Conservation (phyloP, 2,888 invertebrate species). For the Thecocarcelia acutangulata region DNA sequence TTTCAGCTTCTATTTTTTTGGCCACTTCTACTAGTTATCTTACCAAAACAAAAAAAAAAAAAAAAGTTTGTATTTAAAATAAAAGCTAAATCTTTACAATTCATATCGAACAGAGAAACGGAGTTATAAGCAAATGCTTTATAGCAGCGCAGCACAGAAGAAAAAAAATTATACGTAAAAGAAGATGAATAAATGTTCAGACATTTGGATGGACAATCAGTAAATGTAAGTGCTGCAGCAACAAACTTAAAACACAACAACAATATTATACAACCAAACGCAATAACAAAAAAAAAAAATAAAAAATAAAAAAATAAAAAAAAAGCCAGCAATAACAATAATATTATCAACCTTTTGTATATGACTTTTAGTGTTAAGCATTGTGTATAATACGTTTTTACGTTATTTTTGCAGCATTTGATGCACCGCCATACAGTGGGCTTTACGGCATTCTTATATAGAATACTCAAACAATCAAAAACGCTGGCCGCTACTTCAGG, state of each 20-base stretch:
- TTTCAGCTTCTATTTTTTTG: neutral
- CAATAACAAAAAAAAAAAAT: slow-evolving; percentile 5
- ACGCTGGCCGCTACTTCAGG: too few relatives aligned
- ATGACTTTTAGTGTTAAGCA: slow-evolving; percentile 42
- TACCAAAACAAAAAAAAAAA: neutral
- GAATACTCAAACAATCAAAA: too few relatives aligned
- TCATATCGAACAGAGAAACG: slow-evolving; percentile 19
- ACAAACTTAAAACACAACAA: slow-evolving; percentile 14
- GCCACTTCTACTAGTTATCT: neutral
- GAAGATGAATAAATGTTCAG: slow-evolving; percentile 53
- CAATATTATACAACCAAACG: slow-evolving; percentile 25
- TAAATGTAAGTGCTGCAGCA: slow-evolving; percentile 54
- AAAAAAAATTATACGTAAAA: slow-evolving; percentile 8
- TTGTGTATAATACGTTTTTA: slow-evolving; percentile 23
- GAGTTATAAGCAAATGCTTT: slow-evolving; percentile 54
- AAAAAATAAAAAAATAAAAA: neutral
- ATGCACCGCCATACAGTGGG: slow-evolving; percentile 64
- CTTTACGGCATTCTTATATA: too few relatives aligned
- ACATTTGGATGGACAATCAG: slow-evolving; percentile 57
- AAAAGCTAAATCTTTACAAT: slow-evolving; percentile 30
- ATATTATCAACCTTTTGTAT: slow-evolving; percentile 54
- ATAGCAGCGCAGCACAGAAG: slow-evolving; percentile 9
- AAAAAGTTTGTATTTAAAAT: slow-evolving; percentile 24
- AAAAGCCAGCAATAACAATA: slow-evolving; percentile 28
- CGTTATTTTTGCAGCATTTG: slow-evolving; percentile 43